Conservation (phyloP, 2,888 invertebrate genomes). For the Pammene aurita region DNA sequence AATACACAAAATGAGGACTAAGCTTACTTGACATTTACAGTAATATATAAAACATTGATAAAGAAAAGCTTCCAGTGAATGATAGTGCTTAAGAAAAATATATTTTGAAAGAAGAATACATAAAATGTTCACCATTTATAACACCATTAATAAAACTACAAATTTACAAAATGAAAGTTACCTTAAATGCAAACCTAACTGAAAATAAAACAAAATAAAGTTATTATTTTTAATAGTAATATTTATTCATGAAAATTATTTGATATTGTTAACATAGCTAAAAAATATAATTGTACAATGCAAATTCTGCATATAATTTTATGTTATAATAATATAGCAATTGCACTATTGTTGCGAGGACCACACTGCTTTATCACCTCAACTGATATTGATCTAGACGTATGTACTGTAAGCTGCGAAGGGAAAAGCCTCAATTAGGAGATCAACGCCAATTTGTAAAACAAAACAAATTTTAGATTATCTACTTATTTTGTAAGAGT, state of each 20-base stretch:
- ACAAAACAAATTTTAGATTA: constrained; percentile 65
- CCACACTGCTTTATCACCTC: constrained; percentile 77
- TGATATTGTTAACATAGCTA: constrained; percentile 78
- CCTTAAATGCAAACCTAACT: constrained; percentile 68
- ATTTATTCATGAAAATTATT: constrained; percentile 79
- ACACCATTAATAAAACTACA: constrained; percentile 42
- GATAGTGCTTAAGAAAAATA: constrained; percentile 45
- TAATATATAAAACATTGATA: constrained; percentile 56
- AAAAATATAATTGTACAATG: constrained; percentile 82
- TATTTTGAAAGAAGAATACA: constrained; percentile 30
- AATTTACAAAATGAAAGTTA: constrained; percentile 52
- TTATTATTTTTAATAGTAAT: constrained; percentile 76
- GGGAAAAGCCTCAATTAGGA: constrained; percentile 70
- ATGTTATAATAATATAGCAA: constrained; percentile 73
- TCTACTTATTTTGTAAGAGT: constrained; percentile 69
- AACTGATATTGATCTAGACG: constrained; percentile 67
- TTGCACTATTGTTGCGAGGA: constrained; percentile 83
- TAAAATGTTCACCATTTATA: constrained; percentile 31
- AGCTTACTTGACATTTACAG: constrained; percentile 52
- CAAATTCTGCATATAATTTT: constrained; percentile 80
- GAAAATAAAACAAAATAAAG: constrained; percentile 75
- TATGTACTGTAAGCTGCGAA: constrained; percentile 60
- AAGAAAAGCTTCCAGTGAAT: constrained; percentile 49
- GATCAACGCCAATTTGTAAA: constrained; percentile 67
- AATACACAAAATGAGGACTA: constrained; percentile 50